Base-by-base conservation (phyloP, 2,113 vertebrate species). In the Phodopus roborovskii region DNA sequence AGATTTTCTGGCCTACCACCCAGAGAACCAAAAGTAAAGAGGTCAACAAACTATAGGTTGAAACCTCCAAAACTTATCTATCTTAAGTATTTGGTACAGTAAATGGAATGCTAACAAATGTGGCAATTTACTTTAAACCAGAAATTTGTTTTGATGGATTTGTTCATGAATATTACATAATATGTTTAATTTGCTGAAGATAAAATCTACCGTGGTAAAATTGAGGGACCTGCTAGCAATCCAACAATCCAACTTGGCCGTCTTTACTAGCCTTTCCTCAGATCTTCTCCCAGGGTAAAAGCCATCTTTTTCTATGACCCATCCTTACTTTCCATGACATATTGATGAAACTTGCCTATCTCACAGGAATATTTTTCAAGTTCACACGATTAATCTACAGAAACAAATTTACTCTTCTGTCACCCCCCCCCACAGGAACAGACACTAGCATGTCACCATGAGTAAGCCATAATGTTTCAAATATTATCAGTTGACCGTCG, bases 391-490 rank as follows among this genome's bases (percentile, higher is more conserved):
- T 73, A 62, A 78, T 86, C 42, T 91, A 8, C 5, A 90, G 36
- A 96, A 92, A 64, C 53, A 91, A 92, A 86, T 50, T 71, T 48
- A 53, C 36, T 48, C 70, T 83, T 70, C 53, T 86, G 60, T 82
- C 45, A 91, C 73, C 79, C 68, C 81, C 68, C 81, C 45, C 36
- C 45, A 77, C 42, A 73, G 78, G 96, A 94, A 86, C 50, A 58
- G 17, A 91, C 82, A 81, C 33, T 94, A 60, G 5, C 73, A 5
- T 91, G 71, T 88, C 82, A 39, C 68, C 73, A 7, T 88, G 66
- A 95, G 30, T 70, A 96, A 79, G 75, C 12, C 45, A 77, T 53
- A 62, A 20, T 82, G 56, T 96, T 96, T 96, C 85, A 95, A 60
- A 82, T 16, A 94, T 85, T 45, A 64, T 78, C n/a, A 88, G 6